Percentiles rank a stretch among this genome's conserved stretches.
Conservation (phyloP, 1,140 invertebrate genomes). For the Paracyclopina nana region DNA sequence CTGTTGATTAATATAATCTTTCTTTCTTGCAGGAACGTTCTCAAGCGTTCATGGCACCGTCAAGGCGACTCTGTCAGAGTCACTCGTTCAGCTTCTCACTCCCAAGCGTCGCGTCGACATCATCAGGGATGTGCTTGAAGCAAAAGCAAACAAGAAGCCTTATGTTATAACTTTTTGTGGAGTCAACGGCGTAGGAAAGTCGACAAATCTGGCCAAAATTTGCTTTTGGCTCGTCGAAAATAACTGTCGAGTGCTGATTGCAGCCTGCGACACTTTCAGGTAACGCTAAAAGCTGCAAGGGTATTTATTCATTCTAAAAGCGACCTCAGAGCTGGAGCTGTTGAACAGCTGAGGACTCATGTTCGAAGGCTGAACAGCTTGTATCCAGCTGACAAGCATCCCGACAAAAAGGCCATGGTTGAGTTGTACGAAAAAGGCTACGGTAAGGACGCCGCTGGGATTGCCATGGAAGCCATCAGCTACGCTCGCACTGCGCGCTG, state of each 20-base stretch:
- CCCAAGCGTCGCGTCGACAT: conserved; percentile 90
- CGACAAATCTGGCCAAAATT: conserved; percentile 97
- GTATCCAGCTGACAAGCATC: conserved; percentile 50
- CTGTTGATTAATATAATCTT: neutral
- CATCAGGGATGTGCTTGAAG: conserved; percentile 79
- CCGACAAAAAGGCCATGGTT: conserved; percentile 53
- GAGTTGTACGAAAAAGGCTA: conserved; percentile 94
- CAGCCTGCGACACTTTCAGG: conserved; percentile 93
- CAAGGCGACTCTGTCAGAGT: conserved; percentile 53
- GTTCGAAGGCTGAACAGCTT: conserved; percentile 78
- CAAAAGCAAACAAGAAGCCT: conserved; percentile 53
- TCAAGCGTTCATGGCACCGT: conserved; percentile 67
- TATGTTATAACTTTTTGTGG: conserved; percentile 97
- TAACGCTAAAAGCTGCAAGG: too few relatives aligned
- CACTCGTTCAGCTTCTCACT: conserved; percentile 74
- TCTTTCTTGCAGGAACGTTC: conserved; percentile 47
- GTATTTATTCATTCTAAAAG: too few relatives aligned
- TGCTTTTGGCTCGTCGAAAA: conserved; percentile 99
- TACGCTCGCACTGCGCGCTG: conserved; percentile 56
- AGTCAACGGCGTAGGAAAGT: conserved; percentile 98
- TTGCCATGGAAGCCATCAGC: conserved; percentile 89
- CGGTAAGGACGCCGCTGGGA: conserved; percentile 80
- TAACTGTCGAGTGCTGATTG: conserved; percentile 82
- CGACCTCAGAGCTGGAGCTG: conserved; percentile 76
- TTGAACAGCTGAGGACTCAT: conserved; percentile 93